phyloP scores from a whole-genome alignment of 2,797 vertebrate genomes.

The Sylvia borin region DNA sequence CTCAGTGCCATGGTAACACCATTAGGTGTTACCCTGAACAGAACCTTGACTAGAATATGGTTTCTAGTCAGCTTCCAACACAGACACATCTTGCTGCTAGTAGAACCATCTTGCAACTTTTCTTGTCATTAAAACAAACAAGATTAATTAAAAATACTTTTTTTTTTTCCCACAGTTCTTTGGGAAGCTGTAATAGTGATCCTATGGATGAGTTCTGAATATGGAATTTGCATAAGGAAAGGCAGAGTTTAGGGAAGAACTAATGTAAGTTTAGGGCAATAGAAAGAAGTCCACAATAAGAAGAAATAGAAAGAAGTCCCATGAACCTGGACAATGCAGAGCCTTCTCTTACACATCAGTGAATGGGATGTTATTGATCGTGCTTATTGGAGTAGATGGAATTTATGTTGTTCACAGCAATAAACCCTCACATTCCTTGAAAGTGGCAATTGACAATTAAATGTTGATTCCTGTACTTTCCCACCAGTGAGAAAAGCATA shows the following conservation, averaged over 20 bases:
- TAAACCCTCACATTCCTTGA: background rate
- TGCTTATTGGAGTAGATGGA: background rate
- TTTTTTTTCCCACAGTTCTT: background rate
- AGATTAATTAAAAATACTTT: background rate
- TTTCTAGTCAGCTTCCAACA: background rate
- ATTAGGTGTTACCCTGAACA: background rate
- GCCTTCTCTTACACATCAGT: background rate
- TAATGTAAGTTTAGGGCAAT: background rate
- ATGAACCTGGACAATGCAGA: background rate
- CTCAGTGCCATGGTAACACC: constrained; percentile 5
- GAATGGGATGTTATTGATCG: background rate
- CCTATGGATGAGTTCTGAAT: background rate
- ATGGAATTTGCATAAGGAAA: background rate
- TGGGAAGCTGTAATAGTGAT: background rate
- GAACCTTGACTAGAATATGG: background rate
- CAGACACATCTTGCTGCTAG: background rate
- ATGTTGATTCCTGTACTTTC: background rate
- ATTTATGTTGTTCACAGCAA: background rate
- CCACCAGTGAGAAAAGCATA: background rate
- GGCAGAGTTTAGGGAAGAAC: background rate
- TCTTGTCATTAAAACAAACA: background rate
- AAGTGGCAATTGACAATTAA: background rate
- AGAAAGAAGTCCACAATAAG: background rate
- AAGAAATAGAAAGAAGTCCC: background rate
- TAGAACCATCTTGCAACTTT: background rate